Evolutionary conservation across 2,113 vertebrate species (phyloP).

Genomic region (Dromas ardeola): DNA sequence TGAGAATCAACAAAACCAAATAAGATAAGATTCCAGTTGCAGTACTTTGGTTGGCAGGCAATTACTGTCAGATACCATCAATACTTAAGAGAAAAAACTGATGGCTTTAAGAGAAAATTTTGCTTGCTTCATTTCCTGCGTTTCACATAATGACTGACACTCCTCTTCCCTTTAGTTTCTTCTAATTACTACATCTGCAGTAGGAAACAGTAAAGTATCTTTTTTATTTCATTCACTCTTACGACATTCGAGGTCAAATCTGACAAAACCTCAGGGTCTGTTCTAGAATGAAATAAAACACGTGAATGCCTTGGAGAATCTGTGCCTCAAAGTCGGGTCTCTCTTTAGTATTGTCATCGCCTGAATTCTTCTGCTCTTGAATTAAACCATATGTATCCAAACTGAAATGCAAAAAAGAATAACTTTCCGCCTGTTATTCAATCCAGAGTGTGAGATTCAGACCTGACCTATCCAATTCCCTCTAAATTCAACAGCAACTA

Average conservation of each 20-base stretch:
- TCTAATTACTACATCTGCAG: background rate
- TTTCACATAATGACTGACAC: background rate
- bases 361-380: background rate
- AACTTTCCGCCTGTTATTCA: background rate
- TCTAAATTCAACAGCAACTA: background rate
- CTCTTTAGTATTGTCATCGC: background rate
- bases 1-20: background rate
- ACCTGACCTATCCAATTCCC: background rate
- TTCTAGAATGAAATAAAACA: background rate
- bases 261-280: background rate
- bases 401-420: background rate
- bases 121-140: background rate
- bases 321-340: background rate
- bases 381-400: background rate
- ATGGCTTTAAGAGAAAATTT: background rate
- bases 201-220: background rate
- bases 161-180: background rate
- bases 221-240: background rate
- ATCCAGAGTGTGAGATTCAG: background rate
- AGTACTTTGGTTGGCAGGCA: background rate
- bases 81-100: background rate
- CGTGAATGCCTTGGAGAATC: background rate
- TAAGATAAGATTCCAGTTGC: background rate
- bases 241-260: background rate
- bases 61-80: background rate